Evolutionary conservation across 2,797 vertebrate genomes (phyloP).

Genomic region (Falco rusticolus): DNA sequence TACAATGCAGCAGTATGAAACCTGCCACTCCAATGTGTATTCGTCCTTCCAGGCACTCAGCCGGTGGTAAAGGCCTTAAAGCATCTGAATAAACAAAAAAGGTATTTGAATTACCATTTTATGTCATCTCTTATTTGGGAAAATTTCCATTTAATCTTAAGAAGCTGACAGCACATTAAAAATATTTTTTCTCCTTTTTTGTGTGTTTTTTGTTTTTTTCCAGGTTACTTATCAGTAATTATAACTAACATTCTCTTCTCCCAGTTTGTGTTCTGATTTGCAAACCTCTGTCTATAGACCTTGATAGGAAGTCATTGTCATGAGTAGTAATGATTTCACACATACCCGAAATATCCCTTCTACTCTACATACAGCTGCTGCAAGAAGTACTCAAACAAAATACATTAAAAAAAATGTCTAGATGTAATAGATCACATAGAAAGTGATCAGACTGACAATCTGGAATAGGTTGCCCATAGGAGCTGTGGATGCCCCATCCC

Average conservation of each 20-base stretch:
- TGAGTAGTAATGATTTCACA: neutral
- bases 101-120: constrained; percentile 42
- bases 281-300: neutral
- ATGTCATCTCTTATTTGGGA: neutral
- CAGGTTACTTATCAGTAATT: neutral
- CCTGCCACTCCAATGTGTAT: neutral
- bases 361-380: neutral
- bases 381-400: neutral
- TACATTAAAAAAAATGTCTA: neutral
- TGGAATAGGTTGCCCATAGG: neutral
- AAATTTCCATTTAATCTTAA: constrained; percentile 38
- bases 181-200: neutral
- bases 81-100: constrained; percentile 26
- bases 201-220: neutral
- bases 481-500: neutral
- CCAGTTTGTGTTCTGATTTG: neutral
- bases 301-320: neutral
- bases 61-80: constrained; percentile 31
- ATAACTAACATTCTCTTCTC: neutral
- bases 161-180: constrained; percentile 6
- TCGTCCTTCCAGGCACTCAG: neutral
- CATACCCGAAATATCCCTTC: neutral
- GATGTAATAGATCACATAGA: neutral
- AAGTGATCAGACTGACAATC: neutral
- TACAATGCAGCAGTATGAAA: neutral